phyloP scores from a whole-genome alignment of 2,797 vertebrate species.

The Synaphobranchus kaupii region DNA sequence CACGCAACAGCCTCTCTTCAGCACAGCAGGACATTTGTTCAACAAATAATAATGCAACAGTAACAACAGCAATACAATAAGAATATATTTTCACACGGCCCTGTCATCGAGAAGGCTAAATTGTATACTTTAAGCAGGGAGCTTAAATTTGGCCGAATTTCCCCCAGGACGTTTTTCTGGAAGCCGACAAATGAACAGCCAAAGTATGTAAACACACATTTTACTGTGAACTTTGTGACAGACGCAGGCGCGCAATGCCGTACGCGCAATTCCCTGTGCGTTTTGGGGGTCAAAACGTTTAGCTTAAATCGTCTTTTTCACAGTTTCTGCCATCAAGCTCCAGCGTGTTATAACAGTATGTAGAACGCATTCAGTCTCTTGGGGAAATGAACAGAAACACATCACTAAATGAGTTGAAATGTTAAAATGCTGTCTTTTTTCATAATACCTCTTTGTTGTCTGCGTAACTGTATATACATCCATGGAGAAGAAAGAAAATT shows the following conservation, averaged over 20 bases:
- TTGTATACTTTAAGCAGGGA: background rate
- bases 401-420: background rate
- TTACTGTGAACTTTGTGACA: conserved; percentile 17
- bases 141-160: background rate
- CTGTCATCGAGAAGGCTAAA: background rate
- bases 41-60: conserved; percentile 1
- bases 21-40: background rate
- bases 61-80: background rate
- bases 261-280: conserved; percentile 11
- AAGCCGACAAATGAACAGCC: background rate
- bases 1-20: background rate
- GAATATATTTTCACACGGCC: background rate
- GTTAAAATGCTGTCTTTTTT: background rate
- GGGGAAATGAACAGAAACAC: background rate
- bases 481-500: background rate
- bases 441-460: background rate
- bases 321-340: background rate
- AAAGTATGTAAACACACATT: background rate
- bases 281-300: conserved; percentile 7
- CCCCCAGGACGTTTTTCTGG: background rate
- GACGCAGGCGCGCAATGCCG: background rate
- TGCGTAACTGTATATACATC: background rate
- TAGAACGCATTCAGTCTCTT: background rate
- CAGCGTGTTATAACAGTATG: background rate
- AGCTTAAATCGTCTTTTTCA: conserved; percentile 9